Conservation (phyloP, 2,113 vertebrate species). For the Cavia porcellus region DNA sequence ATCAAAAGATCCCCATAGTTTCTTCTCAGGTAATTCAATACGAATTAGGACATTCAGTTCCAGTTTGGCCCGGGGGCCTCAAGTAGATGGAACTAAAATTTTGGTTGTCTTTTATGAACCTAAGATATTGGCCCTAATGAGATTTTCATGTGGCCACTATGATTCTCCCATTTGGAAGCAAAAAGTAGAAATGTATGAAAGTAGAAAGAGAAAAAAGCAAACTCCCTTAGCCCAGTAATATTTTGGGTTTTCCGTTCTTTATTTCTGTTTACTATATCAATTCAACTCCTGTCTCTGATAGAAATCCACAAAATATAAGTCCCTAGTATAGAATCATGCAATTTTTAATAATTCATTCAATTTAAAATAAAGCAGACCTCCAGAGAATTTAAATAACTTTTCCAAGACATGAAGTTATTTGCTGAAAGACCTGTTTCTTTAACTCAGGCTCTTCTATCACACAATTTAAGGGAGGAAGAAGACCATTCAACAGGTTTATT, state of each 20-base stretch:
- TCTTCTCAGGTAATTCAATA: constrained; percentile 70
- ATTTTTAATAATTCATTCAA: constrained; percentile 12
- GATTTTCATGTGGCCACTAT: constrained; percentile 69
- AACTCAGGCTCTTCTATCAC: neutral
- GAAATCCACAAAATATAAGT: neutral
- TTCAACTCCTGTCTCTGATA: neutral
- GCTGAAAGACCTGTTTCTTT: neutral
- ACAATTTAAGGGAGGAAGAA: neutral
- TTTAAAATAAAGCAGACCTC: constrained; percentile 32
- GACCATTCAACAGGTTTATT: neutral
- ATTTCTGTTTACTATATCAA: neutral
- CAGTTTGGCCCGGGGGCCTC: constrained; percentile 62
- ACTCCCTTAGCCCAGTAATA: neutral
- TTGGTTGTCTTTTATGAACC: constrained; percentile 60
- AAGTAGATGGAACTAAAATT: constrained; percentile 56
- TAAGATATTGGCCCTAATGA: constrained; percentile 62
- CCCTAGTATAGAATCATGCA: neutral
- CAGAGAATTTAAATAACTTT: constrained; percentile 51
- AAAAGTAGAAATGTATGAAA: constrained; percentile 43
- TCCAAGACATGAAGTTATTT: constrained; percentile 40
- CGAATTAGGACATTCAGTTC: constrained; percentile 78
- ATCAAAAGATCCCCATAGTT: constrained; percentile 65
- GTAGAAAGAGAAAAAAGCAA: neutral
- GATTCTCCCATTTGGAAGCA: constrained; percentile 52
- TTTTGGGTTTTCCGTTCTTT: neutral